phyloP scores from a whole-genome alignment of 2,113 vertebrate genomes.

The Mobula birostris region DNA sequence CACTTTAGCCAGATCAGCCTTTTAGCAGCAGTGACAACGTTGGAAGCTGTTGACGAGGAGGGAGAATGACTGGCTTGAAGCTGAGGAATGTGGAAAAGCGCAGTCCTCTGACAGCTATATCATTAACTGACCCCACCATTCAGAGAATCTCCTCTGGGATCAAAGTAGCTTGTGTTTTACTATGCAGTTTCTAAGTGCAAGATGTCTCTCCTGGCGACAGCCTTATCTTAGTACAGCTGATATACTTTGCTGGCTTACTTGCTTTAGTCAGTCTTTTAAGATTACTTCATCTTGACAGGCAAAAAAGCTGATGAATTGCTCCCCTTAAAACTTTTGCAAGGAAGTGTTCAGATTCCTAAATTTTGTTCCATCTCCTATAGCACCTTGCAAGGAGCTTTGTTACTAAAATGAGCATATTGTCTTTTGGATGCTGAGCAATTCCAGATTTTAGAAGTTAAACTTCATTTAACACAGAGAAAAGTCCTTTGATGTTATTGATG shows the following conservation, averaged over 20 bases:
- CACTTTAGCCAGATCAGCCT: background rate
- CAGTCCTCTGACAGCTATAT: slow-evolving; percentile 37
- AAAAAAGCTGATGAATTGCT: slow-evolving; percentile 26
- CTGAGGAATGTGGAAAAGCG: slow-evolving; percentile 37
- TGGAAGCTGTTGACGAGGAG: slow-evolving; percentile 40
- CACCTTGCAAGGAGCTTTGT: background rate
- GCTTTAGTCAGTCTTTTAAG: slow-evolving; percentile 15
- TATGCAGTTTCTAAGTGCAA: background rate
- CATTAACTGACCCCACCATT: slow-evolving; percentile 40
- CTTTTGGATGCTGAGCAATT: background rate
- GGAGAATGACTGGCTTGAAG: slow-evolving; percentile 36
- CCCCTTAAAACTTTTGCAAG: background rate
- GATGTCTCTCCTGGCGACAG: slow-evolving; percentile 26
- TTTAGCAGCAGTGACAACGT: slow-evolving; percentile 31
- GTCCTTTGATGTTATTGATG: no score
- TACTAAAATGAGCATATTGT: no score
- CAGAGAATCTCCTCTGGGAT: slow-evolving; percentile 43
- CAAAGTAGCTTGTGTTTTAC: slow-evolving; percentile 24
- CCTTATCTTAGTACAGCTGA: slow-evolving; percentile 29
- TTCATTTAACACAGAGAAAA: background rate
- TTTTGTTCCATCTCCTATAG: background rate
- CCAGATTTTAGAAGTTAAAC: background rate
- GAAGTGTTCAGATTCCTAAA: background rate
- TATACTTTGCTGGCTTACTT: slow-evolving; percentile 6
- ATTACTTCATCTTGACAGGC: slow-evolving; percentile 45